Percentiles rank a stretch among this genome's conserved stretches.
Conservation (phyloP, 2,888 invertebrate genomes). For the Dryococelus australis region DNA sequence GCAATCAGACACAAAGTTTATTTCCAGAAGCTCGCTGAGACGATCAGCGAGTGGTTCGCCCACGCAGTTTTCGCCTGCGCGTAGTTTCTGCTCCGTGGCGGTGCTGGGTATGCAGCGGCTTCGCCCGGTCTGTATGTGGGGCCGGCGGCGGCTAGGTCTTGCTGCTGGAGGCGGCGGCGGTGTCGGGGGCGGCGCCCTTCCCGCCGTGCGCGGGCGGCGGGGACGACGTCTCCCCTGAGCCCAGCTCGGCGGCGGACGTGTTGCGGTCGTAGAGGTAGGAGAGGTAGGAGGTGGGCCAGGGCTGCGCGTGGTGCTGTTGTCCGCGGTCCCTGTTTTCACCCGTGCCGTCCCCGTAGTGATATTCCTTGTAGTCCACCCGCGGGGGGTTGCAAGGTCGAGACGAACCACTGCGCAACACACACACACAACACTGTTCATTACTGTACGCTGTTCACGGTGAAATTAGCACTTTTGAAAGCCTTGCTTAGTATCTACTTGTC, state of each 20-base stretch:
- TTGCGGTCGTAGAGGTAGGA: constrained; percentile 27
- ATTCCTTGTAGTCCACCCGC: constrained; percentile 25
- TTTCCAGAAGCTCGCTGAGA: too few species aligned
- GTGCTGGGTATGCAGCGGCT: too few species aligned
- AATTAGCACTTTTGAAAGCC: too few species aligned
- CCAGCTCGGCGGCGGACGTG: background rate
- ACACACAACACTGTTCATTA: too few species aligned
- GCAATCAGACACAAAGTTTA: too few species aligned
- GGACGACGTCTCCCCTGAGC: background rate
- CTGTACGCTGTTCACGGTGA: too few species aligned
- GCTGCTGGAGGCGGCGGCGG: background rate
- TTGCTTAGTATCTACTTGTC: too few species aligned
- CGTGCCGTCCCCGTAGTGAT: background rate
- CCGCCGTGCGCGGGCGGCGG: background rate
- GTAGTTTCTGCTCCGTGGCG: too few species aligned
- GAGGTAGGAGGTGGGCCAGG: constrained; percentile 27
- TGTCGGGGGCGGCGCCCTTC: background rate
- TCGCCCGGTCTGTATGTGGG: background rate
- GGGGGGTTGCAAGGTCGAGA: background rate
- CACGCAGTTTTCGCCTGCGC: too few species aligned
- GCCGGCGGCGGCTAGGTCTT: background rate
- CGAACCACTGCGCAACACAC: background rate
- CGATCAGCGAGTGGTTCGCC: too few species aligned
- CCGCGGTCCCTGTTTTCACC: background rate
- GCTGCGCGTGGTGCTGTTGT: background rate